Evolutionary conservation across 2,888 invertebrate genomes (phyloP), one percentile per base, ranked within the genome.

Genomic region (Epirrhoe tristata): DNA sequence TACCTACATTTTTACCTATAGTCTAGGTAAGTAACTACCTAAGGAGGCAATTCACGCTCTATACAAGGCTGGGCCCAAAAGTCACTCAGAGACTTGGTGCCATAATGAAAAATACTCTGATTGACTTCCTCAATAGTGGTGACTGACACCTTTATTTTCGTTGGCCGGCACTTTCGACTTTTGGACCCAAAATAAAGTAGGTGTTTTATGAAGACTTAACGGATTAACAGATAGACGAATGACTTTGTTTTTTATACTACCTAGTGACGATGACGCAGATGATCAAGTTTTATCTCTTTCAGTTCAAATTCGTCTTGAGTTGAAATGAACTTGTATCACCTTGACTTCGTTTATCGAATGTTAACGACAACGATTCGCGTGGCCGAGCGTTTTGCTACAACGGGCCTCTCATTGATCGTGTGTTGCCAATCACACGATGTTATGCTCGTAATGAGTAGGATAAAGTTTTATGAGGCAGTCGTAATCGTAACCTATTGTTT

Each of bases 261-360:
- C 48, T 34, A 34, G 34, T 34, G 34, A 34, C 7, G 34, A 7
- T 34, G 34, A 34, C 34, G 34, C 34, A 7, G 34, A 34, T 34
- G 34, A 34, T 34, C 32, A 6, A 32, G 32, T 32, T 32, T 32
- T 32, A 32, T 5, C 34, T 34, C 6, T 54, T 12, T 6, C 12
- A 32, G 52, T 36, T 54, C 54, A 54, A 16, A 55, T 52, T 31
- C 31, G 24, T 52, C 52, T 31, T 31, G 1, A 58, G 24, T 7
- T 43, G 39, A 69, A 70, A 60, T 68, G 74, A 71, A 73, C 73
- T 71, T 65, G 61, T 72, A 32, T 82, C 69, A 70, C 83, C 83
- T 83, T 83, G 83, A 80, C 83, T 81, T 67, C 78, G 66, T 80
- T 82, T 80, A 79, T 79, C 72, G 76, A 76, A 76, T 77, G 77